These are phyloP conservation scores for Peromyscus melanophrys DNA, from an alignment of 2,797 vertebrate species.

Conservation along the genomic window DNA sequence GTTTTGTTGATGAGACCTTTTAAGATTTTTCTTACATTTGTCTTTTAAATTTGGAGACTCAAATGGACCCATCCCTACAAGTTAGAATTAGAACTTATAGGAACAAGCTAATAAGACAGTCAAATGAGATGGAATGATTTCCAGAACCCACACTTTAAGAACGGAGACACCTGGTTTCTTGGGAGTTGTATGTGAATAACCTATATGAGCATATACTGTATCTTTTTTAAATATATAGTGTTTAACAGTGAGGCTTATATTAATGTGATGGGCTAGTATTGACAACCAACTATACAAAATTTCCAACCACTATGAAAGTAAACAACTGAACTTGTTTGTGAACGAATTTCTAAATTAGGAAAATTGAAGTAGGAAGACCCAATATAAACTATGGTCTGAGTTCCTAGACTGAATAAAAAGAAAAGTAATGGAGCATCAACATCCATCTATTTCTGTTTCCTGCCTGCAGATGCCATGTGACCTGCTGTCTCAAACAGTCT, in stretches of 20 bases:
- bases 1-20: too few species aligned
- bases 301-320: neutral
- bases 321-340: neutral
- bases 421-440: neutral
- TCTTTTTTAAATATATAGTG: neutral
- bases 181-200: neutral
- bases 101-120: neutral
- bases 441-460: neutral
- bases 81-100: neutral
- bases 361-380: neutral
- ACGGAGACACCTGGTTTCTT: neutral
- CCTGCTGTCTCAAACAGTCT: neutral
- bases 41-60: neutral
- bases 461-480: too few species aligned
- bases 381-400: neutral
- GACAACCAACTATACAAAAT: neutral
- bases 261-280: neutral
- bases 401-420: neutral
- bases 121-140: neutral
- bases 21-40: neutral
- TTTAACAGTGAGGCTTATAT: neutral
- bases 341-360: neutral
- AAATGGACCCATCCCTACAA: neutral
- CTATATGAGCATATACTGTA: neutral
- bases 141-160: neutral